A percentile compares a stretch with the other conserved stretches of the same genome.
Evolutionary conservation across 2,113 vertebrate species (phyloP).

Genomic region (Phylloscopus trochiloides): DNA sequence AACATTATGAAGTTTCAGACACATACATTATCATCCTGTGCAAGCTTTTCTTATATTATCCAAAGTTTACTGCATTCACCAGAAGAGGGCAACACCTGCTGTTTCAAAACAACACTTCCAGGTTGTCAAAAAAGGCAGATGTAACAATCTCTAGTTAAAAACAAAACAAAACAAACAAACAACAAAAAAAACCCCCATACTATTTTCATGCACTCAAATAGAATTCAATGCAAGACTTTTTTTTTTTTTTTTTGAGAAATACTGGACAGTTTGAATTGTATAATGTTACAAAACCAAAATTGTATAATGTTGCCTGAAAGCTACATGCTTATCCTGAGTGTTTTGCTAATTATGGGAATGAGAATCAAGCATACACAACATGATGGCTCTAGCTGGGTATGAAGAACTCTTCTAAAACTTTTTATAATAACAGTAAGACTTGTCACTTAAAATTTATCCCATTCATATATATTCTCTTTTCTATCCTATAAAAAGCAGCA

Average conservation of each 20-base stretch:
- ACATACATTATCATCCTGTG: background rate
- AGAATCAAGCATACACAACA: background rate
- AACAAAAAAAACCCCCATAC: background rate
- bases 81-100: slow-evolving; percentile 40
- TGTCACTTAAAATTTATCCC: background rate
- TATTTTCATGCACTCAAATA: background rate
- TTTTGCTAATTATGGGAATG: background rate
- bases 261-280: background rate
- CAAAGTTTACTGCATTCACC: background rate
- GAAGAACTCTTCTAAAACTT: background rate
- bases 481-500: background rate
- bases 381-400: background rate
- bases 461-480: background rate
- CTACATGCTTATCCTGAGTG: background rate
- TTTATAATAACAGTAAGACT: background rate
- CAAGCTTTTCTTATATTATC: background rate
- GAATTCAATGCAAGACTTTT: background rate
- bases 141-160: background rate
- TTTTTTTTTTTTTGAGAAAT: background rate
- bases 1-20: background rate
- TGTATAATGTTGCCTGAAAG: background rate
- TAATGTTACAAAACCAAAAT: background rate
- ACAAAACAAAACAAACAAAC: background rate
- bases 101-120: background rate
- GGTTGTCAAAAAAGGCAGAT: background rate